Conservation (phyloP, 1,140 invertebrate species). For the Lepidurus packardi region DNA sequence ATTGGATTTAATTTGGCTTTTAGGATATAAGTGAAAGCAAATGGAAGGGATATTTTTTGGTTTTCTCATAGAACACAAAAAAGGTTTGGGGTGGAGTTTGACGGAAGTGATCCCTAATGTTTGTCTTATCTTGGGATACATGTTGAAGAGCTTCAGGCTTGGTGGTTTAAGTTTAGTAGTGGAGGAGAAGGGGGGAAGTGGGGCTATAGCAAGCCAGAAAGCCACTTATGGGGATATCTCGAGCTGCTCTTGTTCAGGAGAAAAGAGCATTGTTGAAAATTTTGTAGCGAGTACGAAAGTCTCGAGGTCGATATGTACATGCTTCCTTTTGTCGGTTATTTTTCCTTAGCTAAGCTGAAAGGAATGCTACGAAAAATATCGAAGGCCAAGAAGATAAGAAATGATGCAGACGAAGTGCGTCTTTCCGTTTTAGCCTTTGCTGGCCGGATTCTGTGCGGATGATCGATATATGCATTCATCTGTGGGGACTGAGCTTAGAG, state of each 20-base stretch:
- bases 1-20: too few species aligned
- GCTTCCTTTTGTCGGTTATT: background rate
- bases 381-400: slow-evolving; percentile 4
- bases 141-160: background rate
- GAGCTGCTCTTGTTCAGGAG: background rate
- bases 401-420: slow-evolving; percentile 12
- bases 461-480: slow-evolving; percentile 12
- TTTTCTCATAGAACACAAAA: too few species aligned
- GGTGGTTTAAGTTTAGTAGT: background rate
- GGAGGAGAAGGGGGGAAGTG: background rate
- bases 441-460: background rate
- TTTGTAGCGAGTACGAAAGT: slow-evolving; percentile 18
- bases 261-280: slow-evolving; percentile 2
- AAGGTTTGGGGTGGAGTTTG: too few species aligned
- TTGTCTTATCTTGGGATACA: too few species aligned
- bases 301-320: slow-evolving; percentile 13
- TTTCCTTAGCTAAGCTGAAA: background rate
- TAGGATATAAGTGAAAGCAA: too few species aligned
- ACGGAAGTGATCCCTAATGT: too few species aligned
- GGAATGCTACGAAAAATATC: background rate
- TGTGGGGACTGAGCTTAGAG: background rate
- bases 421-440: background rate
- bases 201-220: background rate
- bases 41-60: too few species aligned
- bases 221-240: background rate